A percentile compares a stretch with the other conserved stretches of the same genome.
These are phyloP conservation scores for Ametastegia equiseti DNA, from an alignment of 2,888 invertebrate species.

Conservation along the genomic window DNA sequence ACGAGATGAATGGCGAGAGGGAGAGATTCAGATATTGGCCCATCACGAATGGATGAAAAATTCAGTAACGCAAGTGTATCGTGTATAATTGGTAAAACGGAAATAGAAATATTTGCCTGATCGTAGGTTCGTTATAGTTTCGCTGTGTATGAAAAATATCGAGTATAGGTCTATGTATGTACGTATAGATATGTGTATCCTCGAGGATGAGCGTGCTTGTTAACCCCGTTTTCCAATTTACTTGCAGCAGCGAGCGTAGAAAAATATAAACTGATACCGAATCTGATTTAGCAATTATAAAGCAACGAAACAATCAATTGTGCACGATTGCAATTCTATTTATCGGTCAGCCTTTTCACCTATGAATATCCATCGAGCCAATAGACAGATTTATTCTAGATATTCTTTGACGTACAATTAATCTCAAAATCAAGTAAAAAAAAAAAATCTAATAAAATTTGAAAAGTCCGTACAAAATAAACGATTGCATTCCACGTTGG, in stretches of 20 bases:
- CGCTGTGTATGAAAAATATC: not conserved
- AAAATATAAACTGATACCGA: not conserved
- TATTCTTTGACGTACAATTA: no score
- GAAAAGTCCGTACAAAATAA: not conserved
- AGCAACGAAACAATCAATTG: slow-evolving; percentile 16
- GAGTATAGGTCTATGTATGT: not conserved
- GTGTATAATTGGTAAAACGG: not conserved
- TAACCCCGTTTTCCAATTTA: slow-evolving; percentile 41
- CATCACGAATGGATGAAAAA: not conserved
- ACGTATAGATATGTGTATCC: not conserved
- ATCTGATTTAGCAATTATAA: slow-evolving; percentile 24
- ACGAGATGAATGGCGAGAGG: not conserved
- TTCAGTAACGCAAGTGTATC: not conserved
- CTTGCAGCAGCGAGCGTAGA: not conserved
- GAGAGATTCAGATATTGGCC: no score
- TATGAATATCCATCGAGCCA: not conserved
- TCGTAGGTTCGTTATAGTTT: slow-evolving; percentile 14
- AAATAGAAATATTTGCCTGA: not conserved
- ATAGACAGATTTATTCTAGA: no score
- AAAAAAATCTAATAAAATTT: not conserved
- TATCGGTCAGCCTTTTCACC: no score
- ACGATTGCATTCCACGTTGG: not conserved
- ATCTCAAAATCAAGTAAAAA: not conserved
- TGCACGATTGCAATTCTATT: not conserved
- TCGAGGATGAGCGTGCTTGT: not conserved